Base-by-base conservation (phyloP, 1,140 invertebrate genomes). In the Penaeus vannamei region DNA sequence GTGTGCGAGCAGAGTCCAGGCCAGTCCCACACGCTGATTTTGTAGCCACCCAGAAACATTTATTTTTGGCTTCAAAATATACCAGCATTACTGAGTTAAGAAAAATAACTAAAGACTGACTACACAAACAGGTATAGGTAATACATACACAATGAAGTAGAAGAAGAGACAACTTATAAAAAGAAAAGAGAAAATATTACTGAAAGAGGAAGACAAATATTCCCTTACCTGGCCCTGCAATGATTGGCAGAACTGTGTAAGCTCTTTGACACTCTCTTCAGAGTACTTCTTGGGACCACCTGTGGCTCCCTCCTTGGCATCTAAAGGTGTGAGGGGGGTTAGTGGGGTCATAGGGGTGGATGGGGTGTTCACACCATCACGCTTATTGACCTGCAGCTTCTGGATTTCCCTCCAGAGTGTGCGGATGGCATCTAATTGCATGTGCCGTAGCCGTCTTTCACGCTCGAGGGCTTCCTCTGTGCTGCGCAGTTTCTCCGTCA, bases 391-490 rank as follows among this genome's bases (percentile, higher is more conserved):
- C 86, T 91, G 90, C 64, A 91, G 87, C 61, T 90, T 88, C 79
- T 91, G 90, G n/a, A 98, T 96, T 93, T 98, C 97, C 92, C 97
- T 97, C 97, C 97, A 98, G 8, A 98, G 93, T 14, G 96, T 96
- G 92, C 96, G 97, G 89, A 98, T 97, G 8, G 97, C 97, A 93
- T 98, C 97, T 95, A 97, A 96, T 93, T 98, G 97, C 69, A 98
- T 92, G 91, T 97, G 95, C 91, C 97, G 96, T 69, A 98, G 95
- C 92, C 97, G 97, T 79, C 97, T 95, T 92, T 98, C 97, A 92
- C 96, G 97, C 92, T 97, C 96, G 29, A 97, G 92, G 22, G 96
- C 96, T 7, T 95, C 95, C 92, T 96, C 96, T 0, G 96, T 97
- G 12, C 95, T 95, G 92, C 96, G 95, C 95, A 97, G 96, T 92